phyloP scores from a whole-genome alignment of 2,797 vertebrate genomes.

The Hyperoplus lanceolatus region DNA sequence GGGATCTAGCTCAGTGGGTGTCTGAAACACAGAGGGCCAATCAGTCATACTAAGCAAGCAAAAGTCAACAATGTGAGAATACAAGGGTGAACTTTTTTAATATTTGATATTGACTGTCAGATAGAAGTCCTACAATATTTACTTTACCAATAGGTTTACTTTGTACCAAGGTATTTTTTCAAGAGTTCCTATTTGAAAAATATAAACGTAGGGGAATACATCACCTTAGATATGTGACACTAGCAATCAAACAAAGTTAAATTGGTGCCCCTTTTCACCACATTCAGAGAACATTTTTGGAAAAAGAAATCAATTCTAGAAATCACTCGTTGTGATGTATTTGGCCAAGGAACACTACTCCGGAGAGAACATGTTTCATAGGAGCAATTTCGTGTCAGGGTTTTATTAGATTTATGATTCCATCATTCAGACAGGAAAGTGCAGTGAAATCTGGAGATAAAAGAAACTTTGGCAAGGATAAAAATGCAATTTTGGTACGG shows the following conservation, averaged over 20 bases:
- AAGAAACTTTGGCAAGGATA: conserved; percentile 39
- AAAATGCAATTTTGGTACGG: conserved; percentile 41
- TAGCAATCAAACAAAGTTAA: conserved; percentile 13
- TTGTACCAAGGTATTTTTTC: neutral
- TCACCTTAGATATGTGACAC: neutral
- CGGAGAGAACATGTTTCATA: conserved; percentile 47
- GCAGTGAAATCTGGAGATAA: conserved; percentile 47
- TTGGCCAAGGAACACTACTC: conserved; percentile 45
- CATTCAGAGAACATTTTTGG: conserved; percentile 22
- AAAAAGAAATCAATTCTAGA: conserved; percentile 45
- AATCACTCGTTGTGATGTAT: conserved; percentile 61
- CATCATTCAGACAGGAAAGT: conserved; percentile 48
- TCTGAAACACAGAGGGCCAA: neutral
- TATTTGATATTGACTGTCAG: neutral
- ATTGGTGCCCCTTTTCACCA: conserved; percentile 7
- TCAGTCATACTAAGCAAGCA: neutral
- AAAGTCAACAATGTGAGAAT: neutral
- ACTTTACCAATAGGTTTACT: neutral
- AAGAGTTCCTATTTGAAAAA: neutral
- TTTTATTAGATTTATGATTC: conserved; percentile 71
- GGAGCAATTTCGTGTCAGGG: conserved; percentile 56
- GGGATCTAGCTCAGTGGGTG: neutral
- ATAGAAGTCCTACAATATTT: neutral
- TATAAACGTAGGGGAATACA: neutral
- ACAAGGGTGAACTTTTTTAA: neutral